Percentiles rank a stretch among this genome's conserved stretches.
These are phyloP conservation scores for Sclerodermus sp. DNA, from an alignment of 2,888 invertebrate species.

Conservation along the genomic window DNA sequence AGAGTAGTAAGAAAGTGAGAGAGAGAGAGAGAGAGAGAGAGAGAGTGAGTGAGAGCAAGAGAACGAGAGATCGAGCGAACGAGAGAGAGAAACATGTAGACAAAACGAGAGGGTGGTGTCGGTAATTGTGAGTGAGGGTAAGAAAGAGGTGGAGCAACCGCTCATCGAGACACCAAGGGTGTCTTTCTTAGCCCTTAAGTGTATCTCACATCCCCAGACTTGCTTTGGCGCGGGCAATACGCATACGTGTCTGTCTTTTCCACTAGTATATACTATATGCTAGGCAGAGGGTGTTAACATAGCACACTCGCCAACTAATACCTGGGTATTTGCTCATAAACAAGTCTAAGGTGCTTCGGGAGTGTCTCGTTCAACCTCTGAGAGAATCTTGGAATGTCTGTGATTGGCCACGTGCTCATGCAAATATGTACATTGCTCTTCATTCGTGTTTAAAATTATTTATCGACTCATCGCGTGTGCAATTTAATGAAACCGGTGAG, in stretches of 20 bases:
- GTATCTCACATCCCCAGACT: conserved; percentile 43
- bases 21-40: conserved; percentile 18
- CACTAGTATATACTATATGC: neutral
- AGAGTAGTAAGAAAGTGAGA: too few relatives aligned
- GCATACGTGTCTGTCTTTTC: conserved; percentile 22
- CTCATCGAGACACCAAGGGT: conserved; percentile 34
- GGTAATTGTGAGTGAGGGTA: conserved; percentile 29
- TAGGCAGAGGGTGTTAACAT: conserved; percentile 28
- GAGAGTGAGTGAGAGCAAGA: conserved; percentile 11
- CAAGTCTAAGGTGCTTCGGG: conserved; percentile 30
- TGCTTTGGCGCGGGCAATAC: conserved; percentile 55
- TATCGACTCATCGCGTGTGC: too few relatives aligned
- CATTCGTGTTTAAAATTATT: too few relatives aligned
- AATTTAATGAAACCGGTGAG: too few relatives aligned
- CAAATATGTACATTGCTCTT: neutral
- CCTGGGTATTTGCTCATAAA: conserved; percentile 20
- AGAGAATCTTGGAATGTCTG: conserved; percentile 4
- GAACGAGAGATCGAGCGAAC: too few relatives aligned
- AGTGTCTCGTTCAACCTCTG: conserved; percentile 35
- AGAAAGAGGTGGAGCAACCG: conserved; percentile 24
- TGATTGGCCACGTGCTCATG: neutral
- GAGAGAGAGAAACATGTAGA: conserved; percentile 15
- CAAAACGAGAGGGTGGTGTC: conserved; percentile 23
- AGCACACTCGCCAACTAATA: conserved; percentile 35
- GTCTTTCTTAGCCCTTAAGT: conserved; percentile 35